Percentiles rank a stretch among this genome's conserved stretches.
These are phyloP conservation scores for Conopomorpha cramerella DNA, from an alignment of 1,140 invertebrate species.

Conservation along the genomic window DNA sequence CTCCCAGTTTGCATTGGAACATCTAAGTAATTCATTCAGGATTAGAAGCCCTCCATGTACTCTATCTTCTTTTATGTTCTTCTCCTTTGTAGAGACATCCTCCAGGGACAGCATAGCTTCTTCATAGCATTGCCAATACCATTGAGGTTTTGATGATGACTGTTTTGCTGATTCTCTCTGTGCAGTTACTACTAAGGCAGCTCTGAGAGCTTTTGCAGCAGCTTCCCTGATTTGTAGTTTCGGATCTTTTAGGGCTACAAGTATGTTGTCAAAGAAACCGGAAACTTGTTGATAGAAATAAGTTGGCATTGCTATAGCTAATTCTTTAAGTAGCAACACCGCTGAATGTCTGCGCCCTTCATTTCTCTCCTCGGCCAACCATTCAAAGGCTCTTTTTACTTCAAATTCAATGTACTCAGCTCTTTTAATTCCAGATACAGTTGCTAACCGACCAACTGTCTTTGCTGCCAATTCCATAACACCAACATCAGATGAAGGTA, in stretches of 20 bases:
- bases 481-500: constrained; percentile 87
- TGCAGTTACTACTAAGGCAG: constrained; percentile 90
- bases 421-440: constrained; percentile 90
- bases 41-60: constrained; percentile 93
- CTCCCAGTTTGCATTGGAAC: constrained; percentile 90
- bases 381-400: constrained; percentile 92
- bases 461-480: constrained; percentile 97
- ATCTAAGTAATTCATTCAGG: constrained; percentile 91
- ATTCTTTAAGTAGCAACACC: constrained; percentile 88
- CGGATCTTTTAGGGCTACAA: constrained; percentile 88
- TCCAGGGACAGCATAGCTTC: constrained; percentile 84
- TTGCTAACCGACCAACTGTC: constrained; percentile 88
- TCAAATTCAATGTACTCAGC: constrained; percentile 96
- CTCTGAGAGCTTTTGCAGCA: constrained; percentile 89
- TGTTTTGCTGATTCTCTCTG: constrained; percentile 92
- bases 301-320: constrained; percentile 95
- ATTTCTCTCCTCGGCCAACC: constrained; percentile 85
- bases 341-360: constrained; percentile 90
- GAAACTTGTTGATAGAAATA: constrained; percentile 98
- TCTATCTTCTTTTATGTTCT: constrained; percentile 85
- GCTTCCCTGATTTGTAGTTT: constrained; percentile 90
- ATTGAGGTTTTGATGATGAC: constrained; percentile 83
- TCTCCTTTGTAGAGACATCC: constrained; percentile 71
- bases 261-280: constrained; percentile 94
- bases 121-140: constrained; percentile 92